Conservation (phyloP, 2,797 vertebrate genomes). For the Emys orbicularis region DNA sequence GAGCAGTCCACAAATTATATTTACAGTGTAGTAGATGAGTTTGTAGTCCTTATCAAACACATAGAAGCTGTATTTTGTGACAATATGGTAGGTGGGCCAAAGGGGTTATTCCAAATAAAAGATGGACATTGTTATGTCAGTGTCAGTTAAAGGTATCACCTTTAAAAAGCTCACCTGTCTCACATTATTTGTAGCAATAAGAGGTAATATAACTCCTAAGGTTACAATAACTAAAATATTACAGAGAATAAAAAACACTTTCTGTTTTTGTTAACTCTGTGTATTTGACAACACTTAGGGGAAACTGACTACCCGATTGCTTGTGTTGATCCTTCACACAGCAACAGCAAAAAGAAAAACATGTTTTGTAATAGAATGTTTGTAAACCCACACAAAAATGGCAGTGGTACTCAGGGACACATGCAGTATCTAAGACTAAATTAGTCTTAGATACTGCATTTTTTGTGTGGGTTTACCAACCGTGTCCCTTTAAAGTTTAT, state of each 20-base stretch:
- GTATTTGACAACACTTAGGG: background rate
- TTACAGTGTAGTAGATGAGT: too few species aligned
- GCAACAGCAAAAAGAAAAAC: background rate
- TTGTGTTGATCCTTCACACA: background rate
- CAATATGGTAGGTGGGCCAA: too few species aligned
- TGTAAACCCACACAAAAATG: background rate
- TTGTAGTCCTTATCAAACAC: too few species aligned
- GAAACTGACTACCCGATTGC: background rate
- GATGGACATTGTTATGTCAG: too few species aligned
- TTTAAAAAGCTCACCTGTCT: background rate
- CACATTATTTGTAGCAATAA: background rate
- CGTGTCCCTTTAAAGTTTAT: constrained; percentile 20
- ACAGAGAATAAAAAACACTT: background rate
- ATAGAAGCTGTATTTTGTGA: too few species aligned
- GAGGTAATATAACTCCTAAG: background rate
- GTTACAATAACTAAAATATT: background rate
- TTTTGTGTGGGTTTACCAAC: too few species aligned
- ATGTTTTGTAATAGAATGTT: background rate
- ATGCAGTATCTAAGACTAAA: background rate
- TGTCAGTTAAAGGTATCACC: background rate
- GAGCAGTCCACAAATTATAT: too few species aligned
- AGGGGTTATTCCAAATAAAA: too few species aligned
- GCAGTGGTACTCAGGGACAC: background rate
- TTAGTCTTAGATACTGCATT: background rate
- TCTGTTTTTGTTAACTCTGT: background rate